Conservation (phyloP, 2,797 vertebrate species). For the Megaceryle alcyon region DNA sequence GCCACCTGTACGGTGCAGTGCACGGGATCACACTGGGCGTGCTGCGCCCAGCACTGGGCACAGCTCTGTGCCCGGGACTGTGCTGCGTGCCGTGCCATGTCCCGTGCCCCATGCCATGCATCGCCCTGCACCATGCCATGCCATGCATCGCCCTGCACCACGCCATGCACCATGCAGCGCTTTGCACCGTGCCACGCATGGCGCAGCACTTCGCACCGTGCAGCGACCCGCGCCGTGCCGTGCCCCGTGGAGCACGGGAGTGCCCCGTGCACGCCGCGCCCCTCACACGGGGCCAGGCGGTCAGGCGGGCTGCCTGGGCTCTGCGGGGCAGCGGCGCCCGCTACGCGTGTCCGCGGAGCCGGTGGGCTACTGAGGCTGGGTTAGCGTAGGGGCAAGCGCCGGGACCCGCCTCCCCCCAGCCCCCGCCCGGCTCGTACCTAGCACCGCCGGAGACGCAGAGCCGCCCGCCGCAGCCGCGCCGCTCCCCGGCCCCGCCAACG, state of each 20-base stretch:
- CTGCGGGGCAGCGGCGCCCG: neutral
- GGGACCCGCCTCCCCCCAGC: neutral
- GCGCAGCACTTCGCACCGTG: neutral
- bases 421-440: constrained; percentile 30
- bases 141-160: neutral
- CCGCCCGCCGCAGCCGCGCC: constrained; percentile 18
- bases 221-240: neutral
- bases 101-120: neutral
- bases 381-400: neutral
- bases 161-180: neutral
- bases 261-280: neutral
- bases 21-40: neutral
- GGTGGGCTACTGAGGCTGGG: neutral
- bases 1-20: neutral
- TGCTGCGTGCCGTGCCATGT: neutral
- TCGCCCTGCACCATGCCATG: neutral
- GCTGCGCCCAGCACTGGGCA: neutral
- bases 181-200: neutral
- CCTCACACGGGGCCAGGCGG: neutral
- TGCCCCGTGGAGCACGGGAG: neutral
- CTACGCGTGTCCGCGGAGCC: neutral
- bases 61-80: neutral
- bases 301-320: neutral
- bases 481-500: constrained; percentile 19
- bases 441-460: constrained; percentile 37